A percentile compares a stretch with the other conserved stretches of the same genome.
phyloP scores from a whole-genome alignment of 1,140 invertebrate species.

The Lutraria rhynchaena region DNA sequence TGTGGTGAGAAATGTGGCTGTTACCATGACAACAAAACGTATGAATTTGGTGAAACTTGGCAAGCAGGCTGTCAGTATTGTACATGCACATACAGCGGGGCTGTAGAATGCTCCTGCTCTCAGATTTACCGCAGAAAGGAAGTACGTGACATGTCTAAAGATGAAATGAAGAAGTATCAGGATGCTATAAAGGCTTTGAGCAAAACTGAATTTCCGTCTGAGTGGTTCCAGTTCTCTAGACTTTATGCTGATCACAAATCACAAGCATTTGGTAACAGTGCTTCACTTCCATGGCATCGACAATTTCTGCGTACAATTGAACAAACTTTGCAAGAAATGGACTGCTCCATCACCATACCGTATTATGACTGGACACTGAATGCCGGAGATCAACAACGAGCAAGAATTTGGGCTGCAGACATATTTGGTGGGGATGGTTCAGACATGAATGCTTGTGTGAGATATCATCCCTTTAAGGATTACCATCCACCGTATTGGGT shows the following conservation, averaged over 20 bases:
- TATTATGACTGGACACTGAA: constrained; percentile 78
- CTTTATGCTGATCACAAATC: constrained; percentile 70
- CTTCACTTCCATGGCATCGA: constrained; percentile 74
- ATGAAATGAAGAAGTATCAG: constrained; percentile 65
- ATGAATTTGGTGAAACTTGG: constrained; percentile 67
- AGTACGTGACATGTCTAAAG: constrained; percentile 67
- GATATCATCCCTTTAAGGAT: constrained; percentile 75
- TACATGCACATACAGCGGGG: constrained; percentile 66
- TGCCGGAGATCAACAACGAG: constrained; percentile 67
- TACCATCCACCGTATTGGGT: constrained; percentile 68
- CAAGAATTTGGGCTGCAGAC: constrained; percentile 70
- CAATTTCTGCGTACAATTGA: constrained; percentile 71
- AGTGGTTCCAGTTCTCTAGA: constrained; percentile 68
- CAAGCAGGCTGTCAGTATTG: constrained; percentile 67
- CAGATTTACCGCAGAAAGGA: constrained; percentile 67
- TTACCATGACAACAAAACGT: constrained; percentile 64
- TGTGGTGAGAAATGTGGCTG: constrained; percentile 71
- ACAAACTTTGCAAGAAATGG: constrained; percentile 62
- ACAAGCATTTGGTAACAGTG: constrained; percentile 65
- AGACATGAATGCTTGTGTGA: constrained; percentile 66
- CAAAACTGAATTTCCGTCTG: constrained; percentile 60
- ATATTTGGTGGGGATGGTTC: constrained; percentile 75
- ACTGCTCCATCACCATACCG: constrained; percentile 72
- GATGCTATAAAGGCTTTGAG: constrained; percentile 54
- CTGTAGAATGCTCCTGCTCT: constrained; percentile 61